A percentile compares a stretch with the other conserved stretches of the same genome.
These are phyloP conservation scores for Calidris pugnax DNA, from an alignment of 2,113 vertebrate species.

Conservation along the genomic window DNA sequence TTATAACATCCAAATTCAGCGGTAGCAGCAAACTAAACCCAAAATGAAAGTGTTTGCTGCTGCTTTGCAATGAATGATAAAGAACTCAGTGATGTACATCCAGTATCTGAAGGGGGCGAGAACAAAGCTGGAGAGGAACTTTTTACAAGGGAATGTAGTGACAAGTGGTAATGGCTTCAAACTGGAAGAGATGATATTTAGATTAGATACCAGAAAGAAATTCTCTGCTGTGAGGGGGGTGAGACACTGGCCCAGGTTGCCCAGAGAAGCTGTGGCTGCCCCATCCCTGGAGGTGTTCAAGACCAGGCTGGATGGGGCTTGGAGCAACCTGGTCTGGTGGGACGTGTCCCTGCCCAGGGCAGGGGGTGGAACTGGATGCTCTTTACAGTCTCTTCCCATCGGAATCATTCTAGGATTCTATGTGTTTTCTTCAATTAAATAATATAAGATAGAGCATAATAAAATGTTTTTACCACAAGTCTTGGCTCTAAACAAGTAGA, in stretches of 20 bases:
- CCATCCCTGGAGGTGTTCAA: neutral
- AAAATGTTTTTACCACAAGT: neutral
- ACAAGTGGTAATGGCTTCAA: neutral
- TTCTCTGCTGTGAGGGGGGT: neutral
- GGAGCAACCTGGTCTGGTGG: neutral
- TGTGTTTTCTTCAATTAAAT: neutral
- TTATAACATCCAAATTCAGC: neutral
- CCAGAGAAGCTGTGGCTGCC: neutral
- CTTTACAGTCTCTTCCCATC: neutral
- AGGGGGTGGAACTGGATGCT: neutral
- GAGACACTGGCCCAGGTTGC: neutral
- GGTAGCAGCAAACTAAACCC: neutral
- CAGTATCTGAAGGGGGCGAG: neutral
- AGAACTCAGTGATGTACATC: neutral
- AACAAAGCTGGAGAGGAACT: neutral
- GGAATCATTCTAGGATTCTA: neutral
- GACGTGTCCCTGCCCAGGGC: neutral
- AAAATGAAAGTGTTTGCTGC: conserved; percentile 12
- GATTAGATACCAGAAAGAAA: neutral
- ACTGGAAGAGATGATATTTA: neutral
- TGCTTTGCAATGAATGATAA: conserved; percentile 30
- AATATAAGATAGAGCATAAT: neutral
- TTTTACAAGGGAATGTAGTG: neutral
- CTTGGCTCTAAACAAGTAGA: conserved; percentile 2
- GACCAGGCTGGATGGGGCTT: neutral